Evolutionary conservation across 2,888 invertebrate species (phyloP).

Genomic region (Drosophila ezoana): DNA sequence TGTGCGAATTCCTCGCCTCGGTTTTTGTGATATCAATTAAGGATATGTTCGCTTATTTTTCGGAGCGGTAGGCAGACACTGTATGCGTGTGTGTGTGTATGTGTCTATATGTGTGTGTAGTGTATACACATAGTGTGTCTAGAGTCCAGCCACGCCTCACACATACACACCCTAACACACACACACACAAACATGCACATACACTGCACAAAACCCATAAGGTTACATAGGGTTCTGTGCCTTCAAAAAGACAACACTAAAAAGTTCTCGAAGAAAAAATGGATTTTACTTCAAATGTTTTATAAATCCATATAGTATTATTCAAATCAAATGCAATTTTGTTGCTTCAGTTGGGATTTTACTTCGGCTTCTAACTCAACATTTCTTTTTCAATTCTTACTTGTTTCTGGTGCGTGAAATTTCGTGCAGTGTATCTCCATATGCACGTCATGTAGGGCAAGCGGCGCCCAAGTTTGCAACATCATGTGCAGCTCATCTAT

Average conservation of each 20-base stretch:
- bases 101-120: conserved; percentile 2
- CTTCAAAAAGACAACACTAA: too few species aligned
- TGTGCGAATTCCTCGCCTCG: conserved; percentile 72
- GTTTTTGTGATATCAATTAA: conserved; percentile 83
- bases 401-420: not conserved
- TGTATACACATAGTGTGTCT: conserved; percentile 31
- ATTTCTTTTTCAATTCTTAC: too few species aligned
- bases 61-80: conserved; percentile 47
- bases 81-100: not conserved
- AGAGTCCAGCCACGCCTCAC: conserved; percentile 58
- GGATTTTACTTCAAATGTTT: too few species aligned
- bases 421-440: conserved; percentile 16
- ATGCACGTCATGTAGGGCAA: conserved; percentile 55
- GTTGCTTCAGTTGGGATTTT: too few species aligned
- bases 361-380: too few species aligned
- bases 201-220: conserved; percentile 1
- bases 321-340: too few species aligned
- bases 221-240: too few species aligned
- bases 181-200: conserved; percentile 27
- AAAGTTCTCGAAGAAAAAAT: too few species aligned
- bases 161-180: conserved; percentile 25
- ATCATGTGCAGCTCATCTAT: conserved; percentile 65
- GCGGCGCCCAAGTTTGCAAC: conserved; percentile 54
- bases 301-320: too few species aligned
- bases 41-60: conserved; percentile 74